phyloP scores from a whole-genome alignment of 2,113 vertebrate species.

The Chroicocephalus ridibundus region DNA sequence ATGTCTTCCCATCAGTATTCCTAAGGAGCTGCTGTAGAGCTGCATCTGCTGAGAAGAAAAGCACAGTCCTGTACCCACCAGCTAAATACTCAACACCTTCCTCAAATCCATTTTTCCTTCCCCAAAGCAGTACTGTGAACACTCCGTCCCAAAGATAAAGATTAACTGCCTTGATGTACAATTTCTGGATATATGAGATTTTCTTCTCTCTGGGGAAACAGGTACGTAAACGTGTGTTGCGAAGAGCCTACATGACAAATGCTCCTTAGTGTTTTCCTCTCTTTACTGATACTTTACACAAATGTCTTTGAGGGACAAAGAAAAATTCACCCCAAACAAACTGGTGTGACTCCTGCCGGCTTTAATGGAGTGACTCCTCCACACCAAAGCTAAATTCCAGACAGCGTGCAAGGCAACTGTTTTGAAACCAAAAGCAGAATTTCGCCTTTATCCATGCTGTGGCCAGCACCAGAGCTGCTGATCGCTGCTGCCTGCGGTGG shows the following conservation, averaged over 20 bases:
- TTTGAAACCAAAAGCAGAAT: rapidly evolving
- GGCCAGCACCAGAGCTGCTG: background rate
- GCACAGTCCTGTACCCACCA: background rate
- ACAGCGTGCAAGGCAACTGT: background rate
- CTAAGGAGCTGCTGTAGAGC: background rate
- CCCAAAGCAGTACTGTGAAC: background rate
- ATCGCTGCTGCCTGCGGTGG: background rate
- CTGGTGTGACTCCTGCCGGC: background rate
- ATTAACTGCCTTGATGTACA: background rate
- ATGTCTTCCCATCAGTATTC: rapidly evolving
- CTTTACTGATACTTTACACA: background rate
- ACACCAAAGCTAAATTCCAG: background rate
- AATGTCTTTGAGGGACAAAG: background rate
- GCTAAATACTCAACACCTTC: background rate
- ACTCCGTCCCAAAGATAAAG: background rate
- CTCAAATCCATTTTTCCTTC: background rate
- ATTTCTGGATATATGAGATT: background rate
- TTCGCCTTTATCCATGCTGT: background rate
- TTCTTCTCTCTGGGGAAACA: background rate
- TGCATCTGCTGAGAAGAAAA: background rate
- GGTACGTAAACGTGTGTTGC: background rate
- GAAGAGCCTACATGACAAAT: background rate
- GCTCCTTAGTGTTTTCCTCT: background rate
- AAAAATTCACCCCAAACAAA: background rate
- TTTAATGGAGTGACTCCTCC: background rate